These are phyloP conservation scores for Drosophila nigrodunni DNA, from an alignment of 1,140 invertebrate genomes.

Conservation along the genomic window DNA sequence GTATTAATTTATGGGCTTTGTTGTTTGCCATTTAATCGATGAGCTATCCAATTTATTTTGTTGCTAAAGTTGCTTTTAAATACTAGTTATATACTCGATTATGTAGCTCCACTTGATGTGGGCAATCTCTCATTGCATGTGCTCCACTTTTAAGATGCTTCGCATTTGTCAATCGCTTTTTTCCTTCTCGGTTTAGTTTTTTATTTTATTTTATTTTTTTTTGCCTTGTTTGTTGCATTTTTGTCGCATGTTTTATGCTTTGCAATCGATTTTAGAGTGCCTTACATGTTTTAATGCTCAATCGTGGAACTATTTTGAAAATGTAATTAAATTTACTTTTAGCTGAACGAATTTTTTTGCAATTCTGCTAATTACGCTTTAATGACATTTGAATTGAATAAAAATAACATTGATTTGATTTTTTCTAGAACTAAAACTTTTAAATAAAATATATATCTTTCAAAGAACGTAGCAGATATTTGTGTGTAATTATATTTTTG, in stretches of 20 bases:
- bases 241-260: slow-evolving; percentile 41
- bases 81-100: neutral
- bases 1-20: slow-evolving; percentile 57
- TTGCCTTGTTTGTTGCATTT: slow-evolving; percentile 41
- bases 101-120: slow-evolving; percentile 23
- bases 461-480: neutral
- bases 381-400: slow-evolving; percentile 38
- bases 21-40: slow-evolving; percentile 65
- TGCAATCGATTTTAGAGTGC: slow-evolving; percentile 54
- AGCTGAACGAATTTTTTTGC: slow-evolving; percentile 14
- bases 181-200: too few relatives aligned
- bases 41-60: slow-evolving; percentile 28
- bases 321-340: slow-evolving; percentile 53
- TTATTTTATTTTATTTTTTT: slow-evolving; percentile 14
- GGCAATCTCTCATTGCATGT: slow-evolving; percentile 55
- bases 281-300: slow-evolving; percentile 66
- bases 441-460: neutral
- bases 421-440: neutral
- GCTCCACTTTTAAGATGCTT: slow-evolving; percentile 71
- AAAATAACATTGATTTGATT: too few relatives aligned
- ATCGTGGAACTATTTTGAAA: slow-evolving; percentile 62
- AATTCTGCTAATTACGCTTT: slow-evolving; percentile 48
- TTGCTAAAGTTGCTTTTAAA: slow-evolving; percentile 8
- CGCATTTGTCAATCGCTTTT: slow-evolving; percentile 68
- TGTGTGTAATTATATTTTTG: too few relatives aligned